These are phyloP conservation scores for Neosilurus hyrtlii DNA, from an alignment of 2,797 vertebrate genomes.

Conservation along the genomic window DNA sequence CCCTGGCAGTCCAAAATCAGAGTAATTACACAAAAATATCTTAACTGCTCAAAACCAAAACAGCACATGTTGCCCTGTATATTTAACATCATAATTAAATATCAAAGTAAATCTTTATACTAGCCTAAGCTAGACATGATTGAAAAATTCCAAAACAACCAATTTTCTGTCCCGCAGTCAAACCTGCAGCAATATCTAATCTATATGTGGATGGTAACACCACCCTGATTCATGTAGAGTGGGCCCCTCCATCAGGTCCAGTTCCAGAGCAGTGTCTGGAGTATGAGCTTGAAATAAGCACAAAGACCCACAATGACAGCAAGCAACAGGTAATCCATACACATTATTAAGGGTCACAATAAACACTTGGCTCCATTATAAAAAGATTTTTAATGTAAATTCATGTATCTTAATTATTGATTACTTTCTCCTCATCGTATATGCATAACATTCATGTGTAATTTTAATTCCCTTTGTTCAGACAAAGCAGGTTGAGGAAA, in stretches of 20 bases:
- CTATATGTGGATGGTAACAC: slow-evolving; percentile 48
- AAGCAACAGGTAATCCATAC: slow-evolving; percentile 45
- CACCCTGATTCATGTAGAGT: slow-evolving; percentile 53
- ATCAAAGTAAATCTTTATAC: background rate
- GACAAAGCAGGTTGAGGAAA: slow-evolving; percentile 46
- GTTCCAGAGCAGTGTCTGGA: slow-evolving; percentile 66
- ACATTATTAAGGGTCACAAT: background rate
- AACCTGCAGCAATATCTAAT: slow-evolving; percentile 56
- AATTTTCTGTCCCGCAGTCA: slow-evolving; percentile 61
- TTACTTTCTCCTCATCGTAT: background rate
- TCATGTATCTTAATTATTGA: background rate
- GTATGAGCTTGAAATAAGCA: slow-evolving; percentile 65
- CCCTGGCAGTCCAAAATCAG: slow-evolving; percentile 70
- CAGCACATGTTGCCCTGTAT: background rate
- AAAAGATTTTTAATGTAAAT: background rate
- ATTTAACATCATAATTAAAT: background rate
- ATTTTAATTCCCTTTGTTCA: slow-evolving; percentile 36
- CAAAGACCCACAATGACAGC: slow-evolving; percentile 40
- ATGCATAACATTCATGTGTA: too few species aligned
- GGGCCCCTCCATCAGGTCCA: slow-evolving; percentile 59
- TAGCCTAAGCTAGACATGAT: background rate
- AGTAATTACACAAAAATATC: slow-evolving; percentile 55
- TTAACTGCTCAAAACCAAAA: too few species aligned
- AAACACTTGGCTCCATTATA: background rate
- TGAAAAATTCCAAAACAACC: background rate